phyloP scores from a whole-genome alignment of 1,140 invertebrate genomes.

The Muscidifurax raptorellus region DNA sequence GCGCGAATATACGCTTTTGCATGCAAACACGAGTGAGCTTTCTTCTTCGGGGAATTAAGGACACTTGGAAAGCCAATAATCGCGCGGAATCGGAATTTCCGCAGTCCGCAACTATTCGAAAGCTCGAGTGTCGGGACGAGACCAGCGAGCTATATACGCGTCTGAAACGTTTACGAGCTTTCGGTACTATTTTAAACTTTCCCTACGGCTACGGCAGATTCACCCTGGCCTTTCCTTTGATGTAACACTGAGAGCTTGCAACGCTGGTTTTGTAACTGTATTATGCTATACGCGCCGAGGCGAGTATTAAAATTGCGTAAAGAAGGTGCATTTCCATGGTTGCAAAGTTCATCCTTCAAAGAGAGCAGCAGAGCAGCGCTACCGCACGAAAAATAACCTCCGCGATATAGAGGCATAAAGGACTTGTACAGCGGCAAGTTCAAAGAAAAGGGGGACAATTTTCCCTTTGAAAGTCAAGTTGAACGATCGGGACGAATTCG shows the following conservation, averaged over 20 bases:
- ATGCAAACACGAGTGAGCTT: background rate
- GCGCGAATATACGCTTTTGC: background rate
- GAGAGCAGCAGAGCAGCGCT: background rate
- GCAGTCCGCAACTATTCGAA: background rate
- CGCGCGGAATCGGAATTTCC: background rate
- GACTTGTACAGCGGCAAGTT: background rate
- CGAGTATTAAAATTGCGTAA: background rate
- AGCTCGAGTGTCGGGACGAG: background rate
- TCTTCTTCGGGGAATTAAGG: background rate
- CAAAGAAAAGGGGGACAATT: slow-evolving; percentile 17
- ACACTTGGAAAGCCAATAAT: slow-evolving; percentile 7
- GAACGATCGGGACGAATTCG: slow-evolving; percentile 4
- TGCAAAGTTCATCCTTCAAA: background rate
- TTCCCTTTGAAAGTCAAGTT: slow-evolving; percentile 16
- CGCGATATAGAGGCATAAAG: background rate
- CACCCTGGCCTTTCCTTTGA: background rate
- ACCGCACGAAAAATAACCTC: background rate
- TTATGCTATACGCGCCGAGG: too few relatives aligned
- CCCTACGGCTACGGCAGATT: background rate
- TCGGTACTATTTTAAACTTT: background rate
- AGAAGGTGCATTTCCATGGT: background rate
- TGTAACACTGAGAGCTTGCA: background rate
- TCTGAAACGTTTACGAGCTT: slow-evolving; percentile 19
- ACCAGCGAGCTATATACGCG: background rate
- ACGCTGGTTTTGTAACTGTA: background rate